Base-by-base conservation (phyloP, 23 tunicate species). In the Trididemnum clinides region DNA sequence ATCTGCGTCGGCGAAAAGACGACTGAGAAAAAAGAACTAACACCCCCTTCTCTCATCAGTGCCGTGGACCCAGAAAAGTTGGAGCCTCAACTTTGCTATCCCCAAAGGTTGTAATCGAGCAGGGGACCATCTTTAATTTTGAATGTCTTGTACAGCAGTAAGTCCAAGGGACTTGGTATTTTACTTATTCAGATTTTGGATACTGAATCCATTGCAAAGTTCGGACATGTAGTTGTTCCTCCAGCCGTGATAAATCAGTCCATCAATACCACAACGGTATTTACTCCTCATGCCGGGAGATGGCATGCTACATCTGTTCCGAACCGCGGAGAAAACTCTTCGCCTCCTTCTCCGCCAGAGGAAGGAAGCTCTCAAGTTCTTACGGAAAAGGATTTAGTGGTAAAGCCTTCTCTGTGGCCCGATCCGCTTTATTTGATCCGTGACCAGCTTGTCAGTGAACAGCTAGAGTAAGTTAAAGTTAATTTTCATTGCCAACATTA, bases 381-480 rank as follows among this genome's bases (percentile, higher is more conserved):
- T 34, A 64, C 66, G 3, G 90, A 64, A 39, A 64, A 64, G 7
- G 84, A 86, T 18, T 31, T 86, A 15, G 36, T 26, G 4, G 90
- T 86, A 15, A 86, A 78, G 50, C 84, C 90, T 38, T 77, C 90
- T 33, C 36, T 77, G 39, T 86, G 90, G 90, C 90, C 90, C 0
- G 57, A 50, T 27, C 84, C 90, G 1, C 33, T 86, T 27, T 78
- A 78, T 10, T 69, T 39, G 15, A 64, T 86, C 33, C 33, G 66
- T 15, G 84, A 86, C 49, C 65, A 77, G 28, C 21, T 65, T 10
- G 65, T 78, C 26, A 12, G 72, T n/a, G 49, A 86, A 25, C 83
- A 86, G 50, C 32, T 86, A 44, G 50, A 39, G 90, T 86, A 71
- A 18, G 81, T n/a, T n/a, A n/a, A n/a, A n/a, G n/a, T n/a, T n/a